Evolutionary conservation across 1,140 invertebrate species (phyloP).

Genomic region (Zaprionus africanus): DNA sequence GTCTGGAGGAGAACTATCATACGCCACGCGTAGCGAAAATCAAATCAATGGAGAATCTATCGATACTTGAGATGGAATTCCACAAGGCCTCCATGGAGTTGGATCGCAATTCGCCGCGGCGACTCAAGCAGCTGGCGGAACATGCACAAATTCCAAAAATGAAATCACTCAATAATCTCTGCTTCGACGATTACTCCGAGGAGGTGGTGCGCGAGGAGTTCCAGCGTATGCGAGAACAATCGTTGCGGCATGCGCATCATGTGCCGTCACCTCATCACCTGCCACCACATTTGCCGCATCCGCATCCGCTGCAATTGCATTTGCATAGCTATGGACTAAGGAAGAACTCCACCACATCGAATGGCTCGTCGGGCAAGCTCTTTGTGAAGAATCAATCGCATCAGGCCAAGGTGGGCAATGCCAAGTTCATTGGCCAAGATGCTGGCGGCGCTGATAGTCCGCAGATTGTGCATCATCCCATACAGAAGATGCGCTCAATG

Average conservation of each 20-base stretch:
- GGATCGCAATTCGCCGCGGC: constrained; percentile 78
- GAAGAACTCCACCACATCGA: constrained; percentile 72
- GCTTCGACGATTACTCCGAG: constrained; percentile 75
- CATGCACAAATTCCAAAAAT: constrained; percentile 77
- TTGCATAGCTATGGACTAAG: constrained; percentile 42
- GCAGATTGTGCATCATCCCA: constrained; percentile 66
- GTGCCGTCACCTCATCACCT: constrained; percentile 3
- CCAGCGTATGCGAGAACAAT: constrained; percentile 65
- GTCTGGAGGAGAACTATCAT: constrained; percentile 80
- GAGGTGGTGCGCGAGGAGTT: constrained; percentile 73
- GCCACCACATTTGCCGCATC: neutral
- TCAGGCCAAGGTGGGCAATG: constrained; percentile 77
- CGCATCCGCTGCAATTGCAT: constrained; percentile 38
- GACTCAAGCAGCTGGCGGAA: constrained; percentile 72
- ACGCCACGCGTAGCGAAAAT: constrained; percentile 81
- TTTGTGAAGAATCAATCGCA: constrained; percentile 66
- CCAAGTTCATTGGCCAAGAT: constrained; percentile 82
- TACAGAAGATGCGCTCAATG: constrained; percentile 83
- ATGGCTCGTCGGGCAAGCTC: constrained; percentile 68
- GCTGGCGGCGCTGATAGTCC: constrained; percentile 56
- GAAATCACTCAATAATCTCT: constrained; percentile 82
- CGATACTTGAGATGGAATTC: constrained; percentile 82
- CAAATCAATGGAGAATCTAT: constrained; percentile 83
- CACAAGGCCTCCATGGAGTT: constrained; percentile 79
- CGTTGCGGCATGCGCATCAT: constrained; percentile 66